phyloP scores from a whole-genome alignment of 2,888 invertebrate species.

The Cryptophagus acutangulus region DNA sequence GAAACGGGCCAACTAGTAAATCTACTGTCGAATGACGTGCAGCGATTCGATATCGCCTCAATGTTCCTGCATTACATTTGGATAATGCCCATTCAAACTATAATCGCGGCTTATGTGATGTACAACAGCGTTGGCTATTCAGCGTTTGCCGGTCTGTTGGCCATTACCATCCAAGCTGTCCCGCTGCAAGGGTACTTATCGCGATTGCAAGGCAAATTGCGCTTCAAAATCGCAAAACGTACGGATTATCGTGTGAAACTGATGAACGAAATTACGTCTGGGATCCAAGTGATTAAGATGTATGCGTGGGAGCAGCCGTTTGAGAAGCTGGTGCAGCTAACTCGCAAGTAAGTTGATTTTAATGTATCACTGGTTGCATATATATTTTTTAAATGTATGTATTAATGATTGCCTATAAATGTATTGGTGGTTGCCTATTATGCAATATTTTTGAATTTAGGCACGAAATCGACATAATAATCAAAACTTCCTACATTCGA shows the following conservation, averaged over 20 bases:
- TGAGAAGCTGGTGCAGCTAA: conserved; percentile 55
- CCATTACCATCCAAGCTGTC: conserved; percentile 53
- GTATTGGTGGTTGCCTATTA: too few species aligned
- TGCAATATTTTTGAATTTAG: conserved; percentile 5
- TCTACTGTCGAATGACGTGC: conserved; percentile 79
- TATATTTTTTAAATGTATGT: too few species aligned
- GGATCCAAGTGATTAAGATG: conserved; percentile 74
- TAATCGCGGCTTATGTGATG: conserved; percentile 59
- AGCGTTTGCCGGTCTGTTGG: conserved; percentile 57
- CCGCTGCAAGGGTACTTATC: conserved; percentile 52
- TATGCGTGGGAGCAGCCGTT: conserved; percentile 75
- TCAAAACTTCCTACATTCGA: conserved; percentile 61
- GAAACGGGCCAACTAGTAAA: conserved; percentile 81
- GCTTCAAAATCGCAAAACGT: conserved; percentile 48
- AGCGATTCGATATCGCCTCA: conserved; percentile 70
- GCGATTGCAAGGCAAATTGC: conserved; percentile 46
- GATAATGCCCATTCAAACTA: conserved; percentile 72
- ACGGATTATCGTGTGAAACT: conserved; percentile 65
- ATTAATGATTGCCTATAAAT: too few species aligned
- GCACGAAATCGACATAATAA: conserved; percentile 64
- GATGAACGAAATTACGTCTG: conserved; percentile 70
- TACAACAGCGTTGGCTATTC: conserved; percentile 54
- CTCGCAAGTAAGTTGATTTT: conserved; percentile 54
- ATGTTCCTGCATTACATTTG: conserved; percentile 70
- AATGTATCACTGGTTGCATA: background rate